Evolutionary conservation across 2,888 invertebrate species (phyloP).

Genomic region (Andrena flavipes): DNA sequence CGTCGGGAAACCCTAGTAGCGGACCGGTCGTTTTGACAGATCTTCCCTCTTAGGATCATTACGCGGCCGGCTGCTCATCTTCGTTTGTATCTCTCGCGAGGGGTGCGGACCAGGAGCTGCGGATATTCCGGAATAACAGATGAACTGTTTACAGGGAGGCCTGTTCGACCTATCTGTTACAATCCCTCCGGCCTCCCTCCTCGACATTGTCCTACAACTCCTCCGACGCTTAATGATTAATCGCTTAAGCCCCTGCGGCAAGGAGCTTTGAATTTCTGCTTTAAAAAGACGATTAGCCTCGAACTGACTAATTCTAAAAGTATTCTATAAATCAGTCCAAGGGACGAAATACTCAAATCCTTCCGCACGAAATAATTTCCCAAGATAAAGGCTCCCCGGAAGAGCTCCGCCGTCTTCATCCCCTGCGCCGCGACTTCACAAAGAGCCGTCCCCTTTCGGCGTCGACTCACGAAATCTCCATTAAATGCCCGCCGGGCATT

Average conservation of each 20-base stretch:
- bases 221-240: neutral
- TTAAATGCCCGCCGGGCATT: conserved; percentile 11
- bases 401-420: neutral
- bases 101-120: conserved; percentile 6
- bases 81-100: conserved; percentile 20
- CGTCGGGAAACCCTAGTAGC: conserved; percentile 28
- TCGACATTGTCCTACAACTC: neutral
- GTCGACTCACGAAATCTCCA: conserved; percentile 2
- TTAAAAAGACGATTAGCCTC: no score
- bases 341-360: no score
- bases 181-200: conserved; percentile 41
- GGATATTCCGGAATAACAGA: conserved; percentile 75
- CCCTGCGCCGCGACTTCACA: neutral
- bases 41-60: conserved; percentile 64
- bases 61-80: conserved; percentile 38
- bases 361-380: no score
- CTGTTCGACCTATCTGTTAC: conserved; percentile 75
- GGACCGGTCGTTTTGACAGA: conserved; percentile 68
- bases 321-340: no score
- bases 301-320: no score
- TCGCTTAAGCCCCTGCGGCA: neutral
- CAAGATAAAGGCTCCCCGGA: neutral
- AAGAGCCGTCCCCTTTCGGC: conserved; percentile 6
- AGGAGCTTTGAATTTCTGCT: no score
- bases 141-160: conserved; percentile 79